Base-by-base conservation (phyloP, 2,113 vertebrate genomes). In the Spermophilus dauricus region DNA sequence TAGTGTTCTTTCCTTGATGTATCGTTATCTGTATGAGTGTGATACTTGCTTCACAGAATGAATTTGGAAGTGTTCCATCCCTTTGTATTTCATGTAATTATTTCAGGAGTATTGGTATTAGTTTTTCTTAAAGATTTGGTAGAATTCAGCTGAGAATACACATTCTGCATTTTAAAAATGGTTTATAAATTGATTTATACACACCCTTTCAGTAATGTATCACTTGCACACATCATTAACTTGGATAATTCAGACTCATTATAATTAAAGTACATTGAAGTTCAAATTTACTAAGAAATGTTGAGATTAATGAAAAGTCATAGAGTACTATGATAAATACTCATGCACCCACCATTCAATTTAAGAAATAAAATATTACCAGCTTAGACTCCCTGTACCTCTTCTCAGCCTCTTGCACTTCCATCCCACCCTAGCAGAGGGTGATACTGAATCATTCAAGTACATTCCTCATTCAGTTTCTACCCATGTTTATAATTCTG, bases 241-340 rank as follows among this genome's bases (percentile, higher is more conserved):
- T 86, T 87, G 32, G 83, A 65, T 95, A 96, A 97, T 95, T 96
- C 65, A 37, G 51, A 86, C 63, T 92, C 65, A 93, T 91, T 96
- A 96, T 76, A 80, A 83, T 96, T 96, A 94, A 94, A 92, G 69
- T 30, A 92, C 13, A 45, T 94, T 93, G 53, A 12, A 14, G 6
- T 96, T 92, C 70, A 94, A 65, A 85, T 90, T 95, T 86, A 78
- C 73, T 95, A 93, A 75, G 75, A 91, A 92, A 65, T 89, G 34
- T 81, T 80, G 75, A 95, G 63, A 91, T 45, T 70, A 82, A 48
- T 37, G 75, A 96, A 96, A 92, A 95, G 26, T 32, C 20, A 45
- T 87, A 26, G 72, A 81, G 2, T 53, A 39, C 34, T 77, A 4
- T 95, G 89, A 70, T 69, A 61, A 83, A 51, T 86, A 88, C 16